phyloP scores from a whole-genome alignment of 2,888 invertebrate species.

The Prenolepis imparis region DNA sequence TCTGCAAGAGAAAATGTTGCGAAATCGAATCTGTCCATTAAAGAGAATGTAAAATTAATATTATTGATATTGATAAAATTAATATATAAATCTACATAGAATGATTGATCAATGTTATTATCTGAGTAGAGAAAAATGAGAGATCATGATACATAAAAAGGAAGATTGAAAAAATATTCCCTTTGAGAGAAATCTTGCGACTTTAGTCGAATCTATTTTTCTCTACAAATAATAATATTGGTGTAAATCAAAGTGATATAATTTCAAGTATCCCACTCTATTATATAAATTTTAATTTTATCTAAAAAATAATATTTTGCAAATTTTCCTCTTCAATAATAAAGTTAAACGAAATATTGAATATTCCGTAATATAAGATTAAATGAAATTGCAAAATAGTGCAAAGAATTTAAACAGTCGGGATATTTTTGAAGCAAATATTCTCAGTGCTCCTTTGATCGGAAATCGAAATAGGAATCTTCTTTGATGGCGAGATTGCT shows the following conservation, averaged over 20 bases:
- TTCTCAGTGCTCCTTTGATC: conserved; percentile 42
- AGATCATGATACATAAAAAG: no score
- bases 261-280: not conserved
- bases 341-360: not conserved
- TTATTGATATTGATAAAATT: not conserved
- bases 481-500: conserved; percentile 48
- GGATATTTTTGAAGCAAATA: conserved; percentile 59
- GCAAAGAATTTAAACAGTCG: conserved; percentile 29
- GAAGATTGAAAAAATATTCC: not conserved
- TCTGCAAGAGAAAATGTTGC: not conserved
- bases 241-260: not conserved
- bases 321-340: not conserved
- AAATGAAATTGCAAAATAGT: not conserved
- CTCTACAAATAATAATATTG: not conserved
- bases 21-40: not conserved
- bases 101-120: no score
- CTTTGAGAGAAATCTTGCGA: not conserved
- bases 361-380: not conserved
- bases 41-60: not conserved
- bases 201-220: not conserved
- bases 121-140: no score
- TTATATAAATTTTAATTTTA: not conserved
- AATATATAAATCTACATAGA: no score
- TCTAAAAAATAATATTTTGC: not conserved
- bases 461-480: conserved; percentile 41